Evolutionary conservation across 2,888 invertebrate species (phyloP).

Genomic region (Melanophora roralis): DNA sequence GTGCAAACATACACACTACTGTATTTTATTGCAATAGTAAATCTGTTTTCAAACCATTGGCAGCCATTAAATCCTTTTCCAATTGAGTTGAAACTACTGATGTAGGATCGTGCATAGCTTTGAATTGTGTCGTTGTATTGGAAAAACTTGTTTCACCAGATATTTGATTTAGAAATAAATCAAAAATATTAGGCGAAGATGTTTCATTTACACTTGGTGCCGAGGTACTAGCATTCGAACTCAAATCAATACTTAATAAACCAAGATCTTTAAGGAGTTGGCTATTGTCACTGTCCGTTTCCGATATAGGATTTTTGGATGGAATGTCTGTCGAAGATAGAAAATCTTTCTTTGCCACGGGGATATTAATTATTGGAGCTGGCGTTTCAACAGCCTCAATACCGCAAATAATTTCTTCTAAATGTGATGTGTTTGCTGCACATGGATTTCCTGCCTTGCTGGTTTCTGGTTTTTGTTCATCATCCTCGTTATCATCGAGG

Average conservation of each 20-base stretch:
- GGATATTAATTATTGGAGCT: slow-evolving; percentile 69
- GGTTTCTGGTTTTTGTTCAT: slow-evolving; percentile 43
- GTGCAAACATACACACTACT: background rate
- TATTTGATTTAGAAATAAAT: slow-evolving; percentile 71
- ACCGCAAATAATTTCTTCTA: slow-evolving; percentile 66
- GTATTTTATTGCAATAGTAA: slow-evolving; percentile 68
- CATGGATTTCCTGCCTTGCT: background rate
- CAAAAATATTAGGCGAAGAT: slow-evolving; percentile 69
- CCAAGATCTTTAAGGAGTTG: slow-evolving; percentile 80
- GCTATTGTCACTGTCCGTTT: slow-evolving; percentile 43
- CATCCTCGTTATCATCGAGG: slow-evolving; percentile 72
- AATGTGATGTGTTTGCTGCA: background rate
- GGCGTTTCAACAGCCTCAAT: slow-evolving; percentile 72
- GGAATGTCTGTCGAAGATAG: slow-evolving; percentile 26
- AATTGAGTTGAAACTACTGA: slow-evolving; percentile 63
- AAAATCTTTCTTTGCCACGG: slow-evolving; percentile 58
- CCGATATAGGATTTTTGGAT: slow-evolving; percentile 14
- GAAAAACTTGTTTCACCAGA: slow-evolving; percentile 1
- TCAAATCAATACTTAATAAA: slow-evolving; percentile 78
- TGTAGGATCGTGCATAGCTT: slow-evolving; percentile 22
- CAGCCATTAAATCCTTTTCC: slow-evolving; percentile 70
- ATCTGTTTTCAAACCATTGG: slow-evolving; percentile 72
- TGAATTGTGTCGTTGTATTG: slow-evolving; percentile 21
- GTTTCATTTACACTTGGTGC: slow-evolving; percentile 63
- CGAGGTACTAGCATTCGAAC: slow-evolving; percentile 67